Percentiles rank a stretch among this genome's conserved stretches.
Evolutionary conservation across 2,113 vertebrate species (phyloP).

Genomic region (Hyla sarda): DNA sequence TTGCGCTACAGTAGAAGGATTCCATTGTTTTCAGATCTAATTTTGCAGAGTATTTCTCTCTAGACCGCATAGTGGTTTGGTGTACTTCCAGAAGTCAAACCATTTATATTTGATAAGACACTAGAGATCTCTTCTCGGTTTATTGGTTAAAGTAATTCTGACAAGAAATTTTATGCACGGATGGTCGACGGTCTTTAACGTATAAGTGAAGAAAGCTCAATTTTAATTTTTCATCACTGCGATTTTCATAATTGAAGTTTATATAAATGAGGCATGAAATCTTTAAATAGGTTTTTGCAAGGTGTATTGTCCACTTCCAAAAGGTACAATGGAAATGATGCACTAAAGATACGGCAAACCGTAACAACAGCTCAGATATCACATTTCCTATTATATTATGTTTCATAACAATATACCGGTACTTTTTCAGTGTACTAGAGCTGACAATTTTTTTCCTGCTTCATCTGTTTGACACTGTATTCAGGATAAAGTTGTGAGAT

Average conservation of each 20-base stretch:
- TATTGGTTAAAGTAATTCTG: slow-evolving; percentile 43
- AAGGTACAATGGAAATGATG: neutral
- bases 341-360: neutral
- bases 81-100: slow-evolving; percentile 17
- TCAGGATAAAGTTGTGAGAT: neutral
- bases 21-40: slow-evolving; percentile 29
- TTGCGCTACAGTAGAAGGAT: neutral
- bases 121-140: slow-evolving; percentile 33
- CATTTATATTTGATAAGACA: slow-evolving; percentile 41
- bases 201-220: neutral
- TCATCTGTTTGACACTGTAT: neutral
- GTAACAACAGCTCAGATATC: neutral
- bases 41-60: slow-evolving; percentile 14
- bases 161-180: slow-evolving; percentile 24
- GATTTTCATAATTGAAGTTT: slow-evolving; percentile 14
- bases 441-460: neutral
- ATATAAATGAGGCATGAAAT: slow-evolving; percentile 8
- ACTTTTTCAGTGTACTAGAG: neutral
- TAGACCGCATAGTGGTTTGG: slow-evolving; percentile 29
- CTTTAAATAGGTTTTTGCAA: neutral
- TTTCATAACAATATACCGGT: neutral
- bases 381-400: neutral
- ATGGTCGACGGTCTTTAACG: neutral
- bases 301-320: neutral
- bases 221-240: neutral